Evolutionary conservation across 2,113 vertebrate species (phyloP).

Genomic region (Cryptomyrus ogoouensis): DNA sequence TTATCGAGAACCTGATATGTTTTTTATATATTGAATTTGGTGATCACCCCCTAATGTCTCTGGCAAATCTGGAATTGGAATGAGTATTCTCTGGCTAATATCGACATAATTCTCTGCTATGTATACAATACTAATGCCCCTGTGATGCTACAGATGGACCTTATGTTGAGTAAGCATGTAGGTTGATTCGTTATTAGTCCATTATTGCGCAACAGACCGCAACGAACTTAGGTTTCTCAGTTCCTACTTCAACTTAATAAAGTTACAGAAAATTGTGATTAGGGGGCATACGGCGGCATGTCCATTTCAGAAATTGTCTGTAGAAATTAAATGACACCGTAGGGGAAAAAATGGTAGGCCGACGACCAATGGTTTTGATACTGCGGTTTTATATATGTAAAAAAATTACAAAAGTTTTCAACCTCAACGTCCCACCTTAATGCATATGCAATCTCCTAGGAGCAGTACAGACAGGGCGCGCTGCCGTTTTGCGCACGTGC

Average conservation of each 20-base stretch:
- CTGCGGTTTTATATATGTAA: slow-evolving; percentile 17
- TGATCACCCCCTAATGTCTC: background rate
- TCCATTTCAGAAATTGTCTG: background rate
- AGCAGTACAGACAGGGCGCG: background rate
- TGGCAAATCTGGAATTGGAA: background rate
- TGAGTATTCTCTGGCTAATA: background rate
- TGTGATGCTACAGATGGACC: background rate
- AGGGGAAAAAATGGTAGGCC: background rate
- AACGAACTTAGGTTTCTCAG: background rate
- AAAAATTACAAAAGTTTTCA: slow-evolving; percentile 23
- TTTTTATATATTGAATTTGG: background rate
- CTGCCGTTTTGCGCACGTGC: background rate
- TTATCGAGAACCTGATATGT: background rate
- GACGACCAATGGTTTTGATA: background rate
- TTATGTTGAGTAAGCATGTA: background rate
- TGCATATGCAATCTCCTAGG: background rate
- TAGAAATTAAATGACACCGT: background rate
- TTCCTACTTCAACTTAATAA: background rate
- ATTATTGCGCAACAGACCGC: background rate
- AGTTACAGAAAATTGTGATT: background rate
- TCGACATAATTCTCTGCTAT: background rate
- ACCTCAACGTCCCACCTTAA: background rate
- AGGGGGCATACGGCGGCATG: background rate
- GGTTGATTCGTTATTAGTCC: background rate
- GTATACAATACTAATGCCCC: background rate